Percentiles rank a stretch among this genome's conserved stretches.
These are phyloP conservation scores for Micrasema longulum DNA, from an alignment of 1,140 invertebrate species.

Conservation along the genomic window DNA sequence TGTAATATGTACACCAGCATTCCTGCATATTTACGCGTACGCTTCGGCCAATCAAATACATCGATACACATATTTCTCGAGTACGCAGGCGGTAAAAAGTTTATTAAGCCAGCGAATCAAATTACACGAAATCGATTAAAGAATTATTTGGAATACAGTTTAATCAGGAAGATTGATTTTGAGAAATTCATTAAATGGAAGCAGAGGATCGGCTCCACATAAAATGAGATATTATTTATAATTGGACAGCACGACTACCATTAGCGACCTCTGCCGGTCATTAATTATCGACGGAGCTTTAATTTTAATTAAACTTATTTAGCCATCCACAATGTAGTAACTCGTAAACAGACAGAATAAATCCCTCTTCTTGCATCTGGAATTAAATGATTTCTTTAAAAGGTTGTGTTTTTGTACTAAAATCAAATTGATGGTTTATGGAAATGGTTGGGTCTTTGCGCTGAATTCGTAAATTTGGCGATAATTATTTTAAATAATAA, in stretches of 20 bases:
- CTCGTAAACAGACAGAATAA: conserved; percentile 24
- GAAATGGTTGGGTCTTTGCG: background rate
- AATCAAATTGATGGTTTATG: background rate
- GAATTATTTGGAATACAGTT: conserved; percentile 15
- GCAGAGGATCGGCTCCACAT: conserved; percentile 14
- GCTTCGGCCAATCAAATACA: too few species aligned
- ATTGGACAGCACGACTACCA: conserved; percentile 48
- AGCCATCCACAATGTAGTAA: conserved; percentile 49
- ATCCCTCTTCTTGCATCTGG: background rate
- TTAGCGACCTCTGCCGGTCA: conserved; percentile 51
- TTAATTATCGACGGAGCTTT: conserved; percentile 54
- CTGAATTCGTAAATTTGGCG: background rate
- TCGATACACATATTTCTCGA: background rate
- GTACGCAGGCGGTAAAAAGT: background rate
- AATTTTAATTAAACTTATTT: conserved; percentile 54
- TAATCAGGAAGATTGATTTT: conserved; percentile 27
- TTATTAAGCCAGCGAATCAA: background rate
- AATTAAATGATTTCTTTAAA: background rate
- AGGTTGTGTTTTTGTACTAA: background rate
- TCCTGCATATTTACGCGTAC: too few species aligned
- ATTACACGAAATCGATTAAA: conserved; percentile 21
- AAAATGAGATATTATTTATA: conserved; percentile 50
- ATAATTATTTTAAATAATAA: conserved; percentile 1
- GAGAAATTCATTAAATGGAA: conserved; percentile 25
- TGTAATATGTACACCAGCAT: too few species aligned